Conservation (phyloP, 1,140 invertebrate genomes). For the Anagrus nilaparvatae region DNA sequence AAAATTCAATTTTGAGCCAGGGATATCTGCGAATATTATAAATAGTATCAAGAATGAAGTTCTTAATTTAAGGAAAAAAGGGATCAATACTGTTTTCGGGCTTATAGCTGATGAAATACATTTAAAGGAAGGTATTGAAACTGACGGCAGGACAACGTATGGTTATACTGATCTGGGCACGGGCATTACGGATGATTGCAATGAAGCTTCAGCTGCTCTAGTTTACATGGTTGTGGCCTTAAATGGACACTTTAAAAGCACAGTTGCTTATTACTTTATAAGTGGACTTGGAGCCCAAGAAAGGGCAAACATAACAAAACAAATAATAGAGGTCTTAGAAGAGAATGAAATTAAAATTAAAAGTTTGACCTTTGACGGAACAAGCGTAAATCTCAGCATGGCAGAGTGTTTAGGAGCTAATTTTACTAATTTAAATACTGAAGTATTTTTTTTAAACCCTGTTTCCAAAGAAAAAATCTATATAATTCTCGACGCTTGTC, state of each 20-base stretch:
- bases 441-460: constrained; percentile 29
- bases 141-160: background rate
- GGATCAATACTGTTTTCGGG: too few species aligned
- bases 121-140: background rate
- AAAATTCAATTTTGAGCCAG: too few species aligned
- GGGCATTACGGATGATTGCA: background rate
- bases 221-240: constrained; percentile 4
- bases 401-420: constrained; percentile 17
- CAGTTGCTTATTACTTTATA: background rate
- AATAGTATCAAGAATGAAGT: too few species aligned
- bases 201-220: background rate
- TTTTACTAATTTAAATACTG: constrained; percentile 15
- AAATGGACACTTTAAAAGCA: background rate
- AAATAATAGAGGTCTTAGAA: background rate
- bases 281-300: background rate
- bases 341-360: constrained; percentile 11
- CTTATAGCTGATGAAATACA: constrained; percentile 6
- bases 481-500: constrained; percentile 29
- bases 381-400: constrained; percentile 9
- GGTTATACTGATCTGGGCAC: background rate
- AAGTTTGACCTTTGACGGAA: constrained; percentile 14
- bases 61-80: too few species aligned
- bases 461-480: constrained; percentile 18
- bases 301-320: background rate
- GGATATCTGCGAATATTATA: too few species aligned